Percentiles rank a stretch among this genome's conserved stretches.
phyloP scores from a whole-genome alignment of 2,797 vertebrate species.

The Chiroxiphia lanceolata region DNA sequence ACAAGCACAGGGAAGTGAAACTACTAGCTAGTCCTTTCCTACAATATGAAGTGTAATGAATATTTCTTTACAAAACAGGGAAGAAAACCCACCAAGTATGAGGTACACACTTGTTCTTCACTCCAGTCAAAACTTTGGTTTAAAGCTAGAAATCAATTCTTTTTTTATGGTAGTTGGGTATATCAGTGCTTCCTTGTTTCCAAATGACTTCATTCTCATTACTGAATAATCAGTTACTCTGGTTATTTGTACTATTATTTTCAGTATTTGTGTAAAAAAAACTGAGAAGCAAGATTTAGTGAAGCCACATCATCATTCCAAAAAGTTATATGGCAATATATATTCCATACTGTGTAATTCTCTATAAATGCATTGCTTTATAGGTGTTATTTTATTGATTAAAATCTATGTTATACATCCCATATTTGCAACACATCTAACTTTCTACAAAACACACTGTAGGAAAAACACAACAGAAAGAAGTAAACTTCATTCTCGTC shows the following conservation, averaged over 20 bases:
- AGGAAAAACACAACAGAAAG: neutral
- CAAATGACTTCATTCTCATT: neutral
- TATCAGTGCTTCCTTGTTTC: neutral
- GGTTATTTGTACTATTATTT: neutral
- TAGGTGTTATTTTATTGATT: neutral
- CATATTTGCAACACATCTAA: neutral
- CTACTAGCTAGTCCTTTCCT: neutral
- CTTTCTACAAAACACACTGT: neutral
- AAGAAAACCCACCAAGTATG: neutral
- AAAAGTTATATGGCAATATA: neutral
- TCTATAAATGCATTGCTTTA: neutral
- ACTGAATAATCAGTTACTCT: neutral
- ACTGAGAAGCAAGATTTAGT: neutral
- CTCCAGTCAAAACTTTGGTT: neutral
- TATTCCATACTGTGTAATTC: neutral
- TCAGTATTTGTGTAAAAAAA: neutral
- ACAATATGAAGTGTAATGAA: neutral
- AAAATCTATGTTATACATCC: neutral
- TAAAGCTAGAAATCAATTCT: neutral
- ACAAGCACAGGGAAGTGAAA: conserved; percentile 2
- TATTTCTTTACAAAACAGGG: neutral
- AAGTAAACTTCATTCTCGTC: neutral
- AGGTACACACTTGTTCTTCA: neutral
- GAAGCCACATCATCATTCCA: neutral
- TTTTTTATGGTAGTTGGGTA: neutral